Base-by-base conservation (phyloP, 2,113 vertebrate species). In the Tauraco erythrolophus region DNA sequence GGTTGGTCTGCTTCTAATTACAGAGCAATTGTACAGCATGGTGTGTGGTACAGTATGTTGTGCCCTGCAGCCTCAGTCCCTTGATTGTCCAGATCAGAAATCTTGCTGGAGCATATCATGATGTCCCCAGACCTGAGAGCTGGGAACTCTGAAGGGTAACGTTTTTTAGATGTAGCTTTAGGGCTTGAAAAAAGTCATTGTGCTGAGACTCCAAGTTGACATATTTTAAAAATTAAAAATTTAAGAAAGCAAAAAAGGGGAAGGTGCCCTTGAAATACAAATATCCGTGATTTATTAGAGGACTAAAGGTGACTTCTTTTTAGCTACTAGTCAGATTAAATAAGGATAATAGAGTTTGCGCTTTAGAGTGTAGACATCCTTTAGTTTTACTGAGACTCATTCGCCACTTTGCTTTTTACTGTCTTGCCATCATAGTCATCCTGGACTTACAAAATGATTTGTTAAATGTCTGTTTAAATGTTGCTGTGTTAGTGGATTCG, bases 1-100 rank as follows among this genome's bases (percentile, higher is more conserved):
- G 74, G 65, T 94, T 69, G 50, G 30, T 51, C 78, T 96, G 82
- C 45, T 83, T 92, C 78, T 95, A 96, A 96, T 95, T 94, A 92
- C 89, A 95, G 84, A 92, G 69, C 80, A 89, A 30, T 77, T 87
- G 54, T 78, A 37, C 83, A 89, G 50, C 76, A 24, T 81, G 58
- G 54, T 66, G 23, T 86, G 64, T 89, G 62, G 79, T 66, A 81
- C 89, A 92, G 43, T 78, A 41, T 84, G 80, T 70, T 95, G 68
- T 95, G 72, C 91, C 93, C 86, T 94, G 86, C 37, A 62, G 91
- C 89, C 64, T 89, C 1, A 1, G 13, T 81, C 31, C 41, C 64
- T 74, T 94, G 58, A 53, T 43, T 94, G 83, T 62, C 72, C 72
- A 62, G 41, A 74, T 61, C 28, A 68, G 86, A 78, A 92, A 46